Base-by-base conservation (phyloP, 2,113 vertebrate genomes). In the Sorex fumeus region DNA sequence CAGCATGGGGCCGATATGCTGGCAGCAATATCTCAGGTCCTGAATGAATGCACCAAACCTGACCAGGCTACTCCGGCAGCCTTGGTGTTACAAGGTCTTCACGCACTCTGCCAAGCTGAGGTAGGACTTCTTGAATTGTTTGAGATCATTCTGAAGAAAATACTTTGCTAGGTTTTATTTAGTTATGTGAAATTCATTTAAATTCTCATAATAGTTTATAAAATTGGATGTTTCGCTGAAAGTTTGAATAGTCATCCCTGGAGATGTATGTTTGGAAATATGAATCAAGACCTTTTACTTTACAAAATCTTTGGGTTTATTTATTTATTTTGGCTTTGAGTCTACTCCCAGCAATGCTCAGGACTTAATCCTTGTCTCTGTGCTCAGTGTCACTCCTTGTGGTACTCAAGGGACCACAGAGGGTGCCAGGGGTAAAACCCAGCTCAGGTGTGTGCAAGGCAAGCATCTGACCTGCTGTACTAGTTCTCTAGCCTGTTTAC, bases 1-100 rank as follows among this genome's bases (percentile, higher is more conserved):
- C 99, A 99, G 84, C 99, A 99, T 7, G 99, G 98, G 70, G 98
- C 99, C 27, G 99, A 99, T 95, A 99, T 99, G 99, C 79, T 99
- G 93, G 98, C 99, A 79, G 98, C 98, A 60, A 98, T 99, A 88
- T 98, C 98, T 19, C 98, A 98, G 84, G 98, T 98, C 1, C 91
- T 99, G 91, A 98, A 98, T 87, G 99, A 99, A 96, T 99, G 98
- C 91, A 98, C 95, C 83, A 98, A 97, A 96, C 94, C 98, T 19
- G 99, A 99, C 96, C 98, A 99, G 97, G 99, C 98, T 62, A 98
- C 98, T 15, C 99, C 99, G 0, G 98, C 98, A 64, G 98, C 98
- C 60, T 97, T 99, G 79, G 99, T 98, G 2, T 97, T 99, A 64
- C 98, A 99, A 87, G 99, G 98, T 70, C 98, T 99, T 78, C 98